These are phyloP conservation scores for Drosophila azteca DNA, from an alignment of 1,140 invertebrate genomes.

Conservation along the genomic window DNA sequence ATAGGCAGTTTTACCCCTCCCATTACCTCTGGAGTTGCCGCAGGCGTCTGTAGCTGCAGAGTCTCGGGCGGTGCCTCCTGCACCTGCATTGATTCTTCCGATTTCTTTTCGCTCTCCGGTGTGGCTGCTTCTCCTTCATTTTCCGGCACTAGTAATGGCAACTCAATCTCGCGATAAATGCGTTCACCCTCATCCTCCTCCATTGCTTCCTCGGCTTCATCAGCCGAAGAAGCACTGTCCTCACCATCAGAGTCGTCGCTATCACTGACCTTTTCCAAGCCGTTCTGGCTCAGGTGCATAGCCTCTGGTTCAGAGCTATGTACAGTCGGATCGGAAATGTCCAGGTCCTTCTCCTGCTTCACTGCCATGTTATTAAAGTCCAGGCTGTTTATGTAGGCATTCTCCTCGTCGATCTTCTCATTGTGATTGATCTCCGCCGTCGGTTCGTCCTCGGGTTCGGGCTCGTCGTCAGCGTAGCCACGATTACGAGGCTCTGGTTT, in stretches of 20 bases:
- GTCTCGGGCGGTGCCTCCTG: neutral
- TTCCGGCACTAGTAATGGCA: constrained; percentile 39
- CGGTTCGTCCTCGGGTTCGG: constrained; percentile 14
- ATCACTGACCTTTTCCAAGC: constrained; percentile 16
- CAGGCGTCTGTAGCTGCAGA: neutral
- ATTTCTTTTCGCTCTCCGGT: neutral
- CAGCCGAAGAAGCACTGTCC: constrained; percentile 56
- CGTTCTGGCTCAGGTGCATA: constrained; percentile 37
- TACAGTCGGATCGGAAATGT: constrained; percentile 48
- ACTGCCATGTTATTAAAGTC: constrained; percentile 66
- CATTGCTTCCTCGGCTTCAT: constrained; percentile 67
- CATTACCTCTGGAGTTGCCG: neutral
- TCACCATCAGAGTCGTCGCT: constrained; percentile 56
- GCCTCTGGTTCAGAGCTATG: constrained; percentile 27
- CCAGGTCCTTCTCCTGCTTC: constrained; percentile 73
- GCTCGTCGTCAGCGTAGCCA: constrained; percentile 61
- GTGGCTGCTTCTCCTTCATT: neutral
- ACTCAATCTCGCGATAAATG: constrained; percentile 72
- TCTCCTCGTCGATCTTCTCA: constrained; percentile 55
- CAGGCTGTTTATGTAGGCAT: constrained; percentile 59
- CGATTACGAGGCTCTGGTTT: constrained; percentile 68
- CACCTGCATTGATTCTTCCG: neutral
- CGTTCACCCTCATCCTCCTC: constrained; percentile 60
- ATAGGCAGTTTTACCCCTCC: neutral
- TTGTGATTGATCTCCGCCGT: constrained; percentile 60